phyloP scores from a whole-genome alignment of 2,888 invertebrate species.

The Glaucopsyche alexis region DNA sequence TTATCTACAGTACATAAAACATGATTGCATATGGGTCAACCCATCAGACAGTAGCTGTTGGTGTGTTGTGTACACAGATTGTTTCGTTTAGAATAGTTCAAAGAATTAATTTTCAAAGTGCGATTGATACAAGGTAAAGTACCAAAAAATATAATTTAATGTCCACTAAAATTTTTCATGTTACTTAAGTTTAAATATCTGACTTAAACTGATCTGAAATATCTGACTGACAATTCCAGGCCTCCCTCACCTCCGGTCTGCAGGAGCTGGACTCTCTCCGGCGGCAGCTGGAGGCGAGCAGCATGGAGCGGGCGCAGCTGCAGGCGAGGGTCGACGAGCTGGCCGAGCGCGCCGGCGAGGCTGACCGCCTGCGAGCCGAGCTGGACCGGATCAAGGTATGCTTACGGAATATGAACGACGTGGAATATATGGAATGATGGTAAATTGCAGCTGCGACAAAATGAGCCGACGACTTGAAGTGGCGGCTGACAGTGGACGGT shows the following conservation, averaged over 20 bases:
- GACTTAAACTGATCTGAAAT: too few relatives aligned
- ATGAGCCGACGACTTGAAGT: too few relatives aligned
- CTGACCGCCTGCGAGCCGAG: conserved; percentile 84
- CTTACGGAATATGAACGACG: too few relatives aligned
- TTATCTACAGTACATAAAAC: not conserved
- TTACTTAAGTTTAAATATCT: too few relatives aligned
- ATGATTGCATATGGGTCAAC: not conserved
- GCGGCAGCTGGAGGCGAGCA: conserved; percentile 81
- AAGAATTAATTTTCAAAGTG: too few relatives aligned
- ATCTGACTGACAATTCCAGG: conserved; percentile 45
- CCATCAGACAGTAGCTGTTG: not conserved
- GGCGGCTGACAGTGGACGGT: too few relatives aligned
- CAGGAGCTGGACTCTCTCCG: conserved; percentile 84
- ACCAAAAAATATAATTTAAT: too few relatives aligned
- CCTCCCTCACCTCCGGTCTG: conserved; percentile 68
- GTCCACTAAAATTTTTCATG: too few relatives aligned
- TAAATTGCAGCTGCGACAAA: too few relatives aligned
- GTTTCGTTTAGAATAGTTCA: not conserved
- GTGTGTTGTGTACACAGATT: not conserved
- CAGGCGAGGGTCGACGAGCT: conserved; percentile 82
- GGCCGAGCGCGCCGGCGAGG: conserved; percentile 83
- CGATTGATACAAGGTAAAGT: too few relatives aligned
- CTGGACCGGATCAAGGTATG: conserved; percentile 84
- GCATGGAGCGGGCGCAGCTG: conserved; percentile 83
- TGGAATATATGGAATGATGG: not conserved